Evolutionary conservation across 2,113 vertebrate genomes (phyloP).

Genomic region (Mionectes macconnelli): DNA sequence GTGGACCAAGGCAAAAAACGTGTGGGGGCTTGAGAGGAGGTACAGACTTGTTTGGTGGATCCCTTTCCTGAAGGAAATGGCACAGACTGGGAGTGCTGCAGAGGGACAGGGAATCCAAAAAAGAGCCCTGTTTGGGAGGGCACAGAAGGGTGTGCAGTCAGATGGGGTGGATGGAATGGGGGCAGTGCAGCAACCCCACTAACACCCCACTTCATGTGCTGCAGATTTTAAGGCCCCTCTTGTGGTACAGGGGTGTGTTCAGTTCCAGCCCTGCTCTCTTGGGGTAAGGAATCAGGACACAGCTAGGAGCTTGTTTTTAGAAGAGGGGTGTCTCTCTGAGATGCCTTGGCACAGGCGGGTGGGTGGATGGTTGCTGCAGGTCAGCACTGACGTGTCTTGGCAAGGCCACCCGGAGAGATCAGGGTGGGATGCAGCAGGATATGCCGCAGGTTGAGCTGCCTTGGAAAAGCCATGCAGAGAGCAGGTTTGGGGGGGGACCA

Average conservation of each 20-base stretch:
- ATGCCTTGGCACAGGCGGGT: background rate
- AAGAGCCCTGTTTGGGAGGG: background rate
- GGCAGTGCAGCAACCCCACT: background rate
- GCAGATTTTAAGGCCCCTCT: background rate
- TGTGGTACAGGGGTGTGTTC: background rate
- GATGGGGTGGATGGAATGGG: too few relatives aligned
- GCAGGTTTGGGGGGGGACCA: background rate
- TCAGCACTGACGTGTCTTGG: slow-evolving; percentile 26
- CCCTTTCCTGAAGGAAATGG: background rate
- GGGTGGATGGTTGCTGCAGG: background rate
- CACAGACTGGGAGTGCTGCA: background rate
- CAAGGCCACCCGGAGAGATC: background rate
- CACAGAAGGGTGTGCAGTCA: background rate
- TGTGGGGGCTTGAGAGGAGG: background rate
- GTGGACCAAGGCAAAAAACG: background rate
- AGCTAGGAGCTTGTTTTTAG: background rate
- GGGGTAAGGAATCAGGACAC: background rate
- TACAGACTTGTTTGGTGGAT: background rate
- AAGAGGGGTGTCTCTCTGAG: background rate
- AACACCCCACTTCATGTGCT: background rate
- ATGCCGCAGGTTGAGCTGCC: slow-evolving; percentile 12
- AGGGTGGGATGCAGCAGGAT: background rate
- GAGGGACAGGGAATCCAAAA: background rate
- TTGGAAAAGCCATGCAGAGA: background rate
- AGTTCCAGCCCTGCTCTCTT: background rate